phyloP scores from a whole-genome alignment of 2,113 vertebrate genomes.

The Seriola aureovittata region DNA sequence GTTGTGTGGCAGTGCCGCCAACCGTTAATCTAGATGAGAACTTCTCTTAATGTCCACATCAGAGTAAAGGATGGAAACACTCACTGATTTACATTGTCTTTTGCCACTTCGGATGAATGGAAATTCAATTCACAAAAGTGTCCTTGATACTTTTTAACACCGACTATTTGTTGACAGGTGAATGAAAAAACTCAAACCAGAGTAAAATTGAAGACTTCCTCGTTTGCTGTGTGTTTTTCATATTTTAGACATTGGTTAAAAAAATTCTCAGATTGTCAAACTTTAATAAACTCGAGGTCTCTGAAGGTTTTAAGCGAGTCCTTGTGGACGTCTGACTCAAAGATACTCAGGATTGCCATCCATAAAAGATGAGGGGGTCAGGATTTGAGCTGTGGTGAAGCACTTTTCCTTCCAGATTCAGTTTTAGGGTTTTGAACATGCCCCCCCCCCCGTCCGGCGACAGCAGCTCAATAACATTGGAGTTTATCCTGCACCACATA shows the following conservation, averaged over 20 bases:
- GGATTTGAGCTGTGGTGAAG: not conserved
- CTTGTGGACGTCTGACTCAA: not conserved
- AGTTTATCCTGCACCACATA: constrained; percentile 56
- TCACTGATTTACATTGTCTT: no score
- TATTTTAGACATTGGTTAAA: not conserved
- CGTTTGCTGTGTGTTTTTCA: not conserved
- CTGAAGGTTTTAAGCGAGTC: not conserved
- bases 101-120: no score
- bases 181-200: not conserved
- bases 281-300: not conserved
- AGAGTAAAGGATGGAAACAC: no score
- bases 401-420: constrained; percentile 1
- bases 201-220: no score
- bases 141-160: not conserved
- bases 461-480: constrained; percentile 42
- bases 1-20: no score
- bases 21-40: no score
- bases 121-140: no score
- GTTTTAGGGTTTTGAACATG: not conserved
- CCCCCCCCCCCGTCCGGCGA: rapidly evolving
- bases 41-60: no score
- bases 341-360: not conserved
- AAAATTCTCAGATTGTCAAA: not conserved
- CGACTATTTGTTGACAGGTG: not conserved
- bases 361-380: not conserved